Evolutionary conservation across 2,113 vertebrate genomes (phyloP), one percentile per base, ranked within the genome.

Genomic region (Neodon shergylaensis): DNA sequence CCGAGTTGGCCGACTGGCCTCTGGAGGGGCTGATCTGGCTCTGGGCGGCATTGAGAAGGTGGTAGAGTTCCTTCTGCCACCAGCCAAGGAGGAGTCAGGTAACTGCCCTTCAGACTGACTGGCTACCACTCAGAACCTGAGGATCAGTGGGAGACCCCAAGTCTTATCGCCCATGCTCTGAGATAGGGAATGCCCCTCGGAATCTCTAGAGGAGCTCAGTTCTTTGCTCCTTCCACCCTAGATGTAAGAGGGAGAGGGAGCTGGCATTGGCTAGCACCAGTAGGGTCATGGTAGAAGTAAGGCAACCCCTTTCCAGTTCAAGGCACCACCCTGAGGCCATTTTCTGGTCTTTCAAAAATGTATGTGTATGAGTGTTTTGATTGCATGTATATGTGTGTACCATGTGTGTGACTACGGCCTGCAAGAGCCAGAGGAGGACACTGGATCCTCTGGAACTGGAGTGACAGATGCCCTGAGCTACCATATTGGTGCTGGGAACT

Each of bases 11-110:
- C 98, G 98, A 63, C 97, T 98, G 97, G 98, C 98, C 44, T 98
- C 98, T 0, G 98, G 98, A 0, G 98, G 98, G 8, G 98, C 98
- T 0, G 98, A 98, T 86, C 95, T 97, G 0, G 98, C 98, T 33
- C 95, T 98, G n/a, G 97, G 97, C 5, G 93, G 98, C 54, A 95
- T 98, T 24, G 98, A 99, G 95, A 98, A 98, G 88, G 94, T 99
- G 92, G 98, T 99, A 82, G 98, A 98, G 76, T 97, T 98, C 88
- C 96, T 98, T 49, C 97, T 99, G 52, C 98, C 98, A 0, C 97
- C 97, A 61, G 96, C 96, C 47, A 95, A 98, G 0, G 96, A 97
- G 14, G 98, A 98, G 89, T 76, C 98, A 98, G 99, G 99, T 99
- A 98, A 11, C 36, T 22, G 16, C 58, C 24, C 1, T 2, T 3